Evolutionary conservation across 2,888 invertebrate species (phyloP), one percentile per base, ranked within the genome.

Genomic region (Parnassius glacialis): DNA sequence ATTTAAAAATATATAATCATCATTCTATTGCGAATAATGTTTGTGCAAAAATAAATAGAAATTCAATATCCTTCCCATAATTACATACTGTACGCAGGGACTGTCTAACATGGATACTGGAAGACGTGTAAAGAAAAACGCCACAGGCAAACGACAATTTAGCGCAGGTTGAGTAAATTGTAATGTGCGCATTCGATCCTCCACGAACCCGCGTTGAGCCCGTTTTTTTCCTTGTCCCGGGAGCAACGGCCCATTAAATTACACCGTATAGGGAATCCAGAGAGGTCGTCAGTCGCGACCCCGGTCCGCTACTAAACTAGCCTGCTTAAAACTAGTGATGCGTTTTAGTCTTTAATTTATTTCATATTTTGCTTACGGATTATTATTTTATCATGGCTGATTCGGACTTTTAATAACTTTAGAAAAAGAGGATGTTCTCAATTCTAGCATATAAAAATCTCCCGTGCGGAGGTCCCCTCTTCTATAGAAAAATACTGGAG

Each of bases 191-290:
- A 10, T 34, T 47, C 53, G 58, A 57, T 50, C 10, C 50, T 13
- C 55, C 55, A 55, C 57, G 57, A 52, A 52, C 51, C 57, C 57
- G 51, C 54, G 50, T 44, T 16, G 41, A 52, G 34, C 42, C 10
- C 12, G 52, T 47, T 42, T 59, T 16, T 60, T 60, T 55, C 47
- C 41, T 44, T 41, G 45, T 45, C 52, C 42, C 10, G 54, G 50
- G 60, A 43, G 60, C 60, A 60, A 55, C 44, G 60, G 41, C 60
- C 60, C 60, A 50, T 60, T 60, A 54, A 47, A 41, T 52, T 50
- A 55, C 43, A 54, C 60, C 60, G 54, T 60, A 60, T 60, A 54
- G 50, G 55, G 60, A 60, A 51, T 42, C 16, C 54, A 41, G 16
- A 12, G 54, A 55, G 60, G 60, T 60, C 55, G 55, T 43, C 53